Evolutionary conservation across 2,113 vertebrate species (phyloP), one percentile per base, ranked within the genome.

Genomic region (Ivindomyrus marchei): DNA sequence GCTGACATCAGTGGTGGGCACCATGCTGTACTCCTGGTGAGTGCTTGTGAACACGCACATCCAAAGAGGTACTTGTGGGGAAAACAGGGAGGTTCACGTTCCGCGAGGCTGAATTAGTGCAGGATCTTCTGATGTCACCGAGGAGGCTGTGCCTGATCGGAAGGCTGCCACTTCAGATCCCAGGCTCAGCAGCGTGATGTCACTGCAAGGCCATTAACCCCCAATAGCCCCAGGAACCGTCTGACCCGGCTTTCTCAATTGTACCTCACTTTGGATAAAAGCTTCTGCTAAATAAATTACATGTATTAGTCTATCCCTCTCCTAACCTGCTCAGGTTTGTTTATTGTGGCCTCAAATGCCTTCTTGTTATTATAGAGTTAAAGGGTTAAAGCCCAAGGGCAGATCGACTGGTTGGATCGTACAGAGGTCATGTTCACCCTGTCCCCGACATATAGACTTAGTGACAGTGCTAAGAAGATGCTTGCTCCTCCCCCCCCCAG

Each of bases 11-110:
- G 95, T 97, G 90, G 97, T 99, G 42, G 97, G 97, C 93, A 97
- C 97, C n/a, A 98, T 98, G 92, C 94, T 98, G 1, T 97, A 97
- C 92, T 98, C 95, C 21, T 97, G 97, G 97, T 99, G 95, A 97
- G 96, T 90, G 39, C 17, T 45, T 19, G 50, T 8, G 49, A 27
- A 49, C 88, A 21, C 6, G 1, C 10, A 24, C 11, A 6, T 47
- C 10, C 5, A 31, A 15, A 85, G 3, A 27, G 87, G 50, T 45
- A 45, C 42, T n/a, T 15, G 8, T 74, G 56, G 11, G 10, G 62
- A 42, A 84, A 52, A 42, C 24, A 7, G 74, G 15, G 74, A 31
- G 10, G 11, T 53, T 49, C 9, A 27, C 47, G 11, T 11, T 52
- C 47, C 3, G 21, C 24, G 24, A 66, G 8, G n/a, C 58, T 17